Evolutionary conservation across 1,140 invertebrate genomes (phyloP).

Genomic region (Aradophagus sp.): DNA sequence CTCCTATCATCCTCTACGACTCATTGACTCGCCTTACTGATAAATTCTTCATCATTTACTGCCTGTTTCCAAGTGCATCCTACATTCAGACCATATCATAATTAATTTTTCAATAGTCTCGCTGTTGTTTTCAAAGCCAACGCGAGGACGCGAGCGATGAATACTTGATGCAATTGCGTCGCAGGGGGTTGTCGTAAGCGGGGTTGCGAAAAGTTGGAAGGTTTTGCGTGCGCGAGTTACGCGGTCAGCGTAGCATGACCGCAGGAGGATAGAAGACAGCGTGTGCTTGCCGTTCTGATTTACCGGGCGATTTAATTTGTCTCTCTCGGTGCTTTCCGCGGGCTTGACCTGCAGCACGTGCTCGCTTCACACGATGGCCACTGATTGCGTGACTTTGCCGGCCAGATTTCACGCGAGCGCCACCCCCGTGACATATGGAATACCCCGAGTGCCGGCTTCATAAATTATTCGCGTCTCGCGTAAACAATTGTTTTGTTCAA

Average conservation of each 20-base stretch:
- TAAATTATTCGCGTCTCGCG: constrained; percentile 19
- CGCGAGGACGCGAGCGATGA: too few species aligned
- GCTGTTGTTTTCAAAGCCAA: too few species aligned
- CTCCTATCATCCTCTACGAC: too few species aligned
- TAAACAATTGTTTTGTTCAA: constrained; percentile 16
- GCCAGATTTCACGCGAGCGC: constrained; percentile 46
- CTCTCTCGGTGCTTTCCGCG: constrained; percentile 37
- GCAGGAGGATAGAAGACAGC: constrained; percentile 30
- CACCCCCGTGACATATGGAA: constrained; percentile 29
- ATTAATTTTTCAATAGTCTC: too few species aligned
- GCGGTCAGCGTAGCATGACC: constrained; percentile 43
- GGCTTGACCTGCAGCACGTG: constrained; percentile 62
- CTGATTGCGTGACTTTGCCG: constrained; percentile 71
- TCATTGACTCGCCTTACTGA: too few species aligned
- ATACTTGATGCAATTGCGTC: too few species aligned
- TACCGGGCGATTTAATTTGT: constrained; percentile 62
- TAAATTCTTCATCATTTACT: too few species aligned
- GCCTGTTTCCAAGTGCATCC: too few species aligned
- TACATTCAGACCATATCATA: too few species aligned
- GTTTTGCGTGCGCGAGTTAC: constrained; percentile 31
- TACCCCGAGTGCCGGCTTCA: constrained; percentile 8
- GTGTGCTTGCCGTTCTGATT: constrained; percentile 58
- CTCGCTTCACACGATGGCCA: constrained; percentile 66
- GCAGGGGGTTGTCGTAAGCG: too few species aligned
- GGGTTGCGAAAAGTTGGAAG: constrained; percentile 28